These are phyloP conservation scores for Creontiades dilutus DNA, from an alignment of 2,888 invertebrate species.

Conservation along the genomic window DNA sequence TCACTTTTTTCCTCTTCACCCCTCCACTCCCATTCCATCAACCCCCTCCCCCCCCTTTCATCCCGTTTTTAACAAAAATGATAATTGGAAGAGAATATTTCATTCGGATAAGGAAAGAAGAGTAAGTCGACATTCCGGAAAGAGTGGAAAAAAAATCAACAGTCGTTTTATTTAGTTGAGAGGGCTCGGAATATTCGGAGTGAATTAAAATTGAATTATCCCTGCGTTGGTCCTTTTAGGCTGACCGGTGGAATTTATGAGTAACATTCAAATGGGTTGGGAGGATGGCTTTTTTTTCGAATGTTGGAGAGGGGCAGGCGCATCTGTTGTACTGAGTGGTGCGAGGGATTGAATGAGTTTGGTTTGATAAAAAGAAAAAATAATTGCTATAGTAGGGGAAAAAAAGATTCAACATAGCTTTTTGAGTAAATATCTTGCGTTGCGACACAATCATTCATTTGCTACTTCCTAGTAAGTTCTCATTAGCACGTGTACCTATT, in stretches of 20 bases:
- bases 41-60: neutral
- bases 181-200: conserved; percentile 37
- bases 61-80: conserved; percentile 55
- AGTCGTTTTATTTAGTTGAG: conserved; percentile 53
- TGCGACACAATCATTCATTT: no score
- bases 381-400: neutral
- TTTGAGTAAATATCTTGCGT: neutral
- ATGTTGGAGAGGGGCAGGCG: neutral
- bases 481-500: no score
- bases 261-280: conserved; percentile 36
- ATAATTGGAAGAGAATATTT: conserved; percentile 65
- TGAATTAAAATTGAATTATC: conserved; percentile 55
- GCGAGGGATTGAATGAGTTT: conserved; percentile 20
- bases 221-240: conserved; percentile 29
- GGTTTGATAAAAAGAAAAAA: neutral
- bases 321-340: conserved; percentile 25
- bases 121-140: conserved; percentile 37
- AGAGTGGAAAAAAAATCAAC: conserved; percentile 11
- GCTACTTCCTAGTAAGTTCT: no score
- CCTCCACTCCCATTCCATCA: neutral
- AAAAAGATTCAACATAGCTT: neutral
- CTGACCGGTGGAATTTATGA: conserved; percentile 39
- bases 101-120: conserved; percentile 44
- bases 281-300: neutral
- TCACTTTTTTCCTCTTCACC: conserved; percentile 25